These are phyloP conservation scores for Thelaira solivaga DNA, from an alignment of 2,888 invertebrate species.

Conservation along the genomic window DNA sequence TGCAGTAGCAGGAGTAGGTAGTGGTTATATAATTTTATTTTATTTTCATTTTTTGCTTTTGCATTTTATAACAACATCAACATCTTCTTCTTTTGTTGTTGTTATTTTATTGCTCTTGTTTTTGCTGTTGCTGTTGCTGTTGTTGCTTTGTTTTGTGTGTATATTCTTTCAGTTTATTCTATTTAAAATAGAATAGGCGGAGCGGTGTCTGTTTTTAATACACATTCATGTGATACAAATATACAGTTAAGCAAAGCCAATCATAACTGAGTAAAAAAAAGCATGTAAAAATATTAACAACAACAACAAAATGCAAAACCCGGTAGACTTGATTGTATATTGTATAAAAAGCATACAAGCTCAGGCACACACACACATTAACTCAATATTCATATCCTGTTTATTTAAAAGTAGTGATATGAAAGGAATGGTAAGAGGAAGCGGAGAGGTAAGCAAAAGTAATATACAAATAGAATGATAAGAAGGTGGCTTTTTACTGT, in stretches of 20 bases:
- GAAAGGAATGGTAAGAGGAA: too few species aligned
- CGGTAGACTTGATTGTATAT: conserved; percentile 60
- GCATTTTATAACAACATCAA: conserved; percentile 56
- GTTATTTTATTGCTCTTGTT: conserved; percentile 8
- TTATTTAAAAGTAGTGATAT: neutral
- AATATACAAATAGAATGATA: conserved; percentile 1
- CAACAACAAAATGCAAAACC: conserved; percentile 38
- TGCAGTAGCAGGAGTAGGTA: conserved; percentile 59
- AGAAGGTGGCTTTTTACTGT: conserved; percentile 43
- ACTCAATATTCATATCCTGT: conserved; percentile 28
- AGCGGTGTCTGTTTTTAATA: conserved; percentile 60
- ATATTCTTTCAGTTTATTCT: conserved; percentile 62
- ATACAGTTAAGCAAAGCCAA: conserved; percentile 69
- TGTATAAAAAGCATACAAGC: conserved; percentile 10
- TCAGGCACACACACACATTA: conserved; percentile 4
- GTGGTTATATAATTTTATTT: too few species aligned
- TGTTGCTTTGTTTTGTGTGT: conserved; percentile 55
- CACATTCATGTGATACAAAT: conserved; percentile 52
- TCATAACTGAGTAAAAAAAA: conserved; percentile 72
- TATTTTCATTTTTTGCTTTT: conserved; percentile 39
- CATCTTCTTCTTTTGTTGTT: conserved; percentile 10
- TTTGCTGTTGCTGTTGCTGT: conserved; percentile 15
- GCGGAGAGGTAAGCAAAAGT: neutral
- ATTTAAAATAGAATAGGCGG: conserved; percentile 63
- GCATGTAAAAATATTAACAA: conserved; percentile 49